Percentiles rank a stretch among this genome's conserved stretches.
Conservation (phyloP, 2,797 vertebrate genomes). For the Lophotriccus pileatus region DNA sequence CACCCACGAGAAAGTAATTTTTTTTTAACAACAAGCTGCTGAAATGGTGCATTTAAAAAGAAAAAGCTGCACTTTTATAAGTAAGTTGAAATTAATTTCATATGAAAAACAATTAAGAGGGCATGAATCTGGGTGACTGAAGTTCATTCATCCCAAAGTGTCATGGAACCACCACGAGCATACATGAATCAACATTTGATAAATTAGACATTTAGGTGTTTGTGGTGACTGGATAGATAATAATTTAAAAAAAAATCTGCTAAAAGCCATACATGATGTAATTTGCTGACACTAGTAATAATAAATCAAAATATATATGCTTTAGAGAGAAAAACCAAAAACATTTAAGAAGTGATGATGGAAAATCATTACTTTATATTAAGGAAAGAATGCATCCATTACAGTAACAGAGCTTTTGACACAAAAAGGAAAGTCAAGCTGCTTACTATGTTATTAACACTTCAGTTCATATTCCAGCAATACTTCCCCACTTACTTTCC, state of each 20-base stretch:
- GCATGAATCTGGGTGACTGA: not conserved
- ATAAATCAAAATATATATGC: not conserved
- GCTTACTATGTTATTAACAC: not conserved
- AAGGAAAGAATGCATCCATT: not conserved
- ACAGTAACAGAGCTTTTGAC: not conserved
- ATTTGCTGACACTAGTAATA: not conserved
- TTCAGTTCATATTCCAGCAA: not conserved
- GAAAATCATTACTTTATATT: not conserved
- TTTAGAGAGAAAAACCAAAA: not conserved
- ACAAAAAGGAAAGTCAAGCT: not conserved
- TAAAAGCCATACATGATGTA: not conserved
- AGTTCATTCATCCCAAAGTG: not conserved
- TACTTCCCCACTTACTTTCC: conserved; percentile 79
- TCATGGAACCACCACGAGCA: not conserved
- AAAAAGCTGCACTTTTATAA: not conserved
- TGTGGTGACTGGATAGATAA: no score
- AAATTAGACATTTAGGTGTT: not conserved
- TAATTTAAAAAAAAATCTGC: not conserved
- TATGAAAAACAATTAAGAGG: not conserved
- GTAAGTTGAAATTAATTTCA: not conserved
- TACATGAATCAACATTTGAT: not conserved
- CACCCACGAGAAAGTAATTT: not conserved
- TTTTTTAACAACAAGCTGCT: not conserved
- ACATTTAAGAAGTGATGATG: not conserved
- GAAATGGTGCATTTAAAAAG: not conserved